Conservation (phyloP, 2,797 vertebrate species). For the Coracias cyanogaster region DNA sequence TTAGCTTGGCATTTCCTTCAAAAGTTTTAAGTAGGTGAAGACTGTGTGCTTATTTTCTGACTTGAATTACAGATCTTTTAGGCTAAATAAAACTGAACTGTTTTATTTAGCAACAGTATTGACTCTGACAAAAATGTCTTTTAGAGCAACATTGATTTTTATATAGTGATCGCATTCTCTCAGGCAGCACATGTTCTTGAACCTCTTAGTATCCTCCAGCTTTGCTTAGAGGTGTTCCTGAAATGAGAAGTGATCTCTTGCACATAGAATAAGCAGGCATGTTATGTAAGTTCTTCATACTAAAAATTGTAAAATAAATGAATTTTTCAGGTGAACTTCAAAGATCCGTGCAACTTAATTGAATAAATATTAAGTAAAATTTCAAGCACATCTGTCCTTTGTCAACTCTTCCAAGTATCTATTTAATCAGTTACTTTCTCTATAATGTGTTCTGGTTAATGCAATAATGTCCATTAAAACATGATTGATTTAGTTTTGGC, state of each 20-base stretch:
- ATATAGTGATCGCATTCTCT: not conserved
- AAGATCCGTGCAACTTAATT: not conserved
- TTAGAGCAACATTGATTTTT: not conserved
- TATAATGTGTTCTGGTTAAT: not conserved
- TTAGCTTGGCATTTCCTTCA: not conserved
- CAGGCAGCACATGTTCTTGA: not conserved
- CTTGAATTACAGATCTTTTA: not conserved
- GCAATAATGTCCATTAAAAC: not conserved
- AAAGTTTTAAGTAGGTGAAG: not conserved
- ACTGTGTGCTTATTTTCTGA: not conserved
- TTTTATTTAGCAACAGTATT: not conserved
- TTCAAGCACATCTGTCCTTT: not conserved
- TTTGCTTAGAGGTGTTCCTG: not conserved
- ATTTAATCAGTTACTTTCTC: not conserved
- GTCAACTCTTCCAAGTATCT: not conserved
- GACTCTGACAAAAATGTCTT: not conserved
- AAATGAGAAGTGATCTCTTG: not conserved
- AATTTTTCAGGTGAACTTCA: not conserved
- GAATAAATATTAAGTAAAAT: constrained; percentile 17
- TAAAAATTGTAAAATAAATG: not conserved
- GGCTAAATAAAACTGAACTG: not conserved
- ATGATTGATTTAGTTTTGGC: not conserved
- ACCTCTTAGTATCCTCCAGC: not conserved
- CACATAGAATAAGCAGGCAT: not conserved
- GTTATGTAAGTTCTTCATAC: not conserved